Base-by-base conservation (phyloP, 2,888 invertebrate species). In the Caenorhabditis doughertyi region DNA sequence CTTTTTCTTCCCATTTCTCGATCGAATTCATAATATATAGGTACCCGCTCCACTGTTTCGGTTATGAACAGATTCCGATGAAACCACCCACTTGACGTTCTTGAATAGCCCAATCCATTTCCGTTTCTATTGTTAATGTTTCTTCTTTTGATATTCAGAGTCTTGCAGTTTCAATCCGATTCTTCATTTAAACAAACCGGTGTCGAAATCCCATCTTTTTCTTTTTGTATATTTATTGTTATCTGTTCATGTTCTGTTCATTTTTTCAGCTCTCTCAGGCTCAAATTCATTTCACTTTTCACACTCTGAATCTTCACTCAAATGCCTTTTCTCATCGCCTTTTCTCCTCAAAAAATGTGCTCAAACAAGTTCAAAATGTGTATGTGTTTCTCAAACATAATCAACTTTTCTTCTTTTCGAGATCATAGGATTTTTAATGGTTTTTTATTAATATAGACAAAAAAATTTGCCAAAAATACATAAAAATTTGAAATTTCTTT, bases 51-150 rank as follows among this genome's bases (percentile, higher is more conserved):
- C 44, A 18, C 18, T 58, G 13, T 47, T 76, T 62, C 44, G 60
- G 60, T 68, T 77, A 77, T 77, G 77, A 77, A 77, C 77, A 76
- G 76, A 76, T 68, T 76, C 56, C 67, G 77, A 77, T 77, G 77
- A 77, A 77, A 77, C 77, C 62, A 53, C 27, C 42, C 77, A 77
- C 68, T 77, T 68, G 77, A 77, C 77, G 58, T 53, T 68, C 77
- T 68, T 77, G 68, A 77, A 77, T 77, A 77, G 77, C 65, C 74
- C 21, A 51, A 13, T 27, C 39, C 23, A 3, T 62, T 27, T 27
- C 42, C 29, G 1, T 35, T 25, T 42, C n/a, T 11, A 7, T 39
- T 13, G 32, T 51, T 29, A 58, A 29, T 51, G 11, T 60, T 60
- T 25, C 29, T 13, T 49, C 35, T 65, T 62, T n/a, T 27, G 47